A percentile compares a stretch with the other conserved stretches of the same genome.
phyloP scores from a whole-genome alignment of 2,797 vertebrate species.

The Squalus acanthias region DNA sequence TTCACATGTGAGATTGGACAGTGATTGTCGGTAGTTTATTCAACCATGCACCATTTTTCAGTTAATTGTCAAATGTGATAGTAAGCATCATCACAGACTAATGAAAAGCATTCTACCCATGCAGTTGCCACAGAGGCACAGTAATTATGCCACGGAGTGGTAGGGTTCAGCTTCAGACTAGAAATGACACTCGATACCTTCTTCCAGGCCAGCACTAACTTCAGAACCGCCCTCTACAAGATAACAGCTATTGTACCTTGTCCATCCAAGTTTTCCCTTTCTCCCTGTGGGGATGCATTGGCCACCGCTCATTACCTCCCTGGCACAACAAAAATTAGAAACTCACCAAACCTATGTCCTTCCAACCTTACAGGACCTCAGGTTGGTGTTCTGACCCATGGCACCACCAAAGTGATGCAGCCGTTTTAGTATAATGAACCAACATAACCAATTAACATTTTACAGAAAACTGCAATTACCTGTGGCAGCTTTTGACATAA shows the following conservation, averaged over 20 bases:
- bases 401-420: background rate
- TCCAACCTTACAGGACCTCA: background rate
- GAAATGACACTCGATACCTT: background rate
- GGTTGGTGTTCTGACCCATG: background rate
- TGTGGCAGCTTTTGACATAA: constrained; percentile 52
- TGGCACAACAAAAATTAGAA: background rate
- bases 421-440: background rate
- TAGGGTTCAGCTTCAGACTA: background rate
- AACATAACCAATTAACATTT: background rate
- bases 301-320: background rate
- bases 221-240: background rate
- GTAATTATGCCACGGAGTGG: background rate
- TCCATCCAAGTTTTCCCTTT: background rate
- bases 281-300: background rate
- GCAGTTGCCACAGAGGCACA: background rate
- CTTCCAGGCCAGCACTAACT: background rate
- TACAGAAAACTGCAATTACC: constrained; percentile 46
- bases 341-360: background rate
- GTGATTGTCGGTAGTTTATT: background rate
- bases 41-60: background rate
- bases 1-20: background rate
- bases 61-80: background rate
- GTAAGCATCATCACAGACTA: background rate
- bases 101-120: background rate
- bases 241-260: background rate